phyloP scores from a whole-genome alignment of 2,888 invertebrate species.

The Barypeithes pellucidus region DNA sequence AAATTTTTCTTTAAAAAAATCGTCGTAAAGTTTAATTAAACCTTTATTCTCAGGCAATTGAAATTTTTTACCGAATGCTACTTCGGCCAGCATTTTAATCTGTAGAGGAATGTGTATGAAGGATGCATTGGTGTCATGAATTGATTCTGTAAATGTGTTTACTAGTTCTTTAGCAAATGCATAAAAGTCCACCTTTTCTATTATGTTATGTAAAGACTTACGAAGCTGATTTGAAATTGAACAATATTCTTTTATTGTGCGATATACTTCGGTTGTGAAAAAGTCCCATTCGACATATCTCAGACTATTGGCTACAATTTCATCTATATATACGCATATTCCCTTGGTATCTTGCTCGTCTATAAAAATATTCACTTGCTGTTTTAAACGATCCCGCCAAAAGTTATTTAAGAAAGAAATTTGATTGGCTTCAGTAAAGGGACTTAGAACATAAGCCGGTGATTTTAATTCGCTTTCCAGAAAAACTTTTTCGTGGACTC shows the following conservation, averaged over 20 bases:
- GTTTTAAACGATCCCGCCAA: conserved; percentile 26
- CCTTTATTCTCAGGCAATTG: conserved; percentile 26
- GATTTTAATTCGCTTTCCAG: conserved; percentile 28
- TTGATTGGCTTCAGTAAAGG: conserved; percentile 33
- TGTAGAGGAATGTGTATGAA: conserved; percentile 44
- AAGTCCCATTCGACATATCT: not conserved
- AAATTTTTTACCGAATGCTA: conserved; percentile 38
- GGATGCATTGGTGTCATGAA: conserved; percentile 26
- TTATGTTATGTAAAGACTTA: not conserved
- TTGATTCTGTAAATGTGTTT: conserved; percentile 32
- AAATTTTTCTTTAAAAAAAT: conserved; percentile 38
- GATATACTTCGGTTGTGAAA: not conserved
- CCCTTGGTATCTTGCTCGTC: not conserved
- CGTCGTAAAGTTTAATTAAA: conserved; percentile 31
- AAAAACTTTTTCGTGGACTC: conserved; percentile 36
- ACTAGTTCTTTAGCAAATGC: conserved; percentile 32
- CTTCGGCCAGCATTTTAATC: conserved; percentile 46
- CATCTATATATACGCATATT: not conserved
- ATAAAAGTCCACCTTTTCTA: not conserved
- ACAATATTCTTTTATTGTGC: not conserved
- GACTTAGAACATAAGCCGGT: conserved; percentile 33
- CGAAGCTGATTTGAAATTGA: not conserved
- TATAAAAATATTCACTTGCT: not conserved
- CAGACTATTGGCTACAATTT: not conserved
- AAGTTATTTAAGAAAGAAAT: conserved; percentile 36